Evolutionary conservation across 2,888 invertebrate species (phyloP).

Genomic region (Apantesis nais): DNA sequence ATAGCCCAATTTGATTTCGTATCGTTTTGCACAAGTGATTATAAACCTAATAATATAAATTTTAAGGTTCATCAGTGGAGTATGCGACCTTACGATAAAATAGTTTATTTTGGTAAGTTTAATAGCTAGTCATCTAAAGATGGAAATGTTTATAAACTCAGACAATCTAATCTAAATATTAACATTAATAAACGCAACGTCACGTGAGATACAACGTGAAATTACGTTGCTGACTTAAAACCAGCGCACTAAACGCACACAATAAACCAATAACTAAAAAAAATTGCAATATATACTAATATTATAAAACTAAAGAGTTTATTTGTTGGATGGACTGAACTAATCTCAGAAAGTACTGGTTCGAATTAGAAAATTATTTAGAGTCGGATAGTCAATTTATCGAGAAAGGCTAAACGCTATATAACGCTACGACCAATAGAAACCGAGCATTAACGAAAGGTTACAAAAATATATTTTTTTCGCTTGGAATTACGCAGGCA

Average conservation of each 20-base stretch:
- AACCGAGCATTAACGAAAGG: no score
- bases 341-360: neutral
- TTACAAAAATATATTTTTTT: no score
- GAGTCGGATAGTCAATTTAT: no score
- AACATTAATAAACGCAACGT: neutral
- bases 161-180: conserved; percentile 1
- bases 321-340: neutral
- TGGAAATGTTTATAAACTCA: neutral
- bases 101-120: conserved; percentile 2
- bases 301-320: neutral
- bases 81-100: neutral
- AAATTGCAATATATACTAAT: neutral
- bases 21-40: neutral
- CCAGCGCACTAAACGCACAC: no score
- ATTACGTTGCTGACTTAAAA: neutral
- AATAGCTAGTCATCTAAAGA: conserved; percentile 5
- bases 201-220: neutral
- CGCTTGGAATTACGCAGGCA: no score
- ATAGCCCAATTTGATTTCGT: no score
- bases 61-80: conserved; percentile 12
- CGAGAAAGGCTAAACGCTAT: no score
- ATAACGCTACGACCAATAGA: no score
- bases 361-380: neutral
- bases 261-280: no score
- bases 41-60: conserved; percentile 10